Conservation (phyloP, 1,140 invertebrate genomes). For the Semibalanus balanoides region DNA sequence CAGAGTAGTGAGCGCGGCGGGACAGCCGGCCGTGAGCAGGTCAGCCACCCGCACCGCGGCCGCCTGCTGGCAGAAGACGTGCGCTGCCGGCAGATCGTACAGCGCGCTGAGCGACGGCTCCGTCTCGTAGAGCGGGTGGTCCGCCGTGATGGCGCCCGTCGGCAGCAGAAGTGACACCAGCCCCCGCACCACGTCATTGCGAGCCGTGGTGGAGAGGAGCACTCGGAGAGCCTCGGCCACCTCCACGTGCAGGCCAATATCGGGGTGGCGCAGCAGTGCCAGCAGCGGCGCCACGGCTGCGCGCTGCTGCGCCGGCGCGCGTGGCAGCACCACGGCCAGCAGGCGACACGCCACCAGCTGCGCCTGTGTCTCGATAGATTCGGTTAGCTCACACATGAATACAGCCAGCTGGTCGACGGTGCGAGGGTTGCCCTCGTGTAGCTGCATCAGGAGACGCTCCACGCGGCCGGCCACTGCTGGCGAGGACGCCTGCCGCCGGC, state of each 20-base stretch:
- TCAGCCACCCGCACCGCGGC: neutral
- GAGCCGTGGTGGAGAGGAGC: neutral
- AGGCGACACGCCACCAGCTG: neutral
- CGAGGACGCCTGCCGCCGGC: too few species aligned
- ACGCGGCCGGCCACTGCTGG: neutral
- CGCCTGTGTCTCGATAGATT: neutral
- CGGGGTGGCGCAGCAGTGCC: neutral
- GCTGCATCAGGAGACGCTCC: neutral
- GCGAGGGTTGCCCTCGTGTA: neutral
- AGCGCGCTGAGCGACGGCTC: neutral
- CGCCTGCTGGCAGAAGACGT: neutral
- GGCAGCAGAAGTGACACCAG: neutral
- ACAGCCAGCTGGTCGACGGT: neutral
- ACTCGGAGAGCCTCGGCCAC: neutral
- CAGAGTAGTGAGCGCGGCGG: neutral
- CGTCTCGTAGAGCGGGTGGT: neutral
- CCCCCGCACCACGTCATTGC: neutral
- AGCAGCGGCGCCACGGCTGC: neutral
- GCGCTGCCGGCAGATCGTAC: neutral
- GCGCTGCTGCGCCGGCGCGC: neutral
- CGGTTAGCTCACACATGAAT: neutral
- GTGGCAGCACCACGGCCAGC: neutral
- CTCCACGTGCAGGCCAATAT: neutral
- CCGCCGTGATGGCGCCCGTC: neutral
- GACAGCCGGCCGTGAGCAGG: neutral